Evolutionary conservation across 2,888 invertebrate genomes (phyloP), one percentile per base, ranked within the genome.

Genomic region (Cheilosia scutellata): DNA sequence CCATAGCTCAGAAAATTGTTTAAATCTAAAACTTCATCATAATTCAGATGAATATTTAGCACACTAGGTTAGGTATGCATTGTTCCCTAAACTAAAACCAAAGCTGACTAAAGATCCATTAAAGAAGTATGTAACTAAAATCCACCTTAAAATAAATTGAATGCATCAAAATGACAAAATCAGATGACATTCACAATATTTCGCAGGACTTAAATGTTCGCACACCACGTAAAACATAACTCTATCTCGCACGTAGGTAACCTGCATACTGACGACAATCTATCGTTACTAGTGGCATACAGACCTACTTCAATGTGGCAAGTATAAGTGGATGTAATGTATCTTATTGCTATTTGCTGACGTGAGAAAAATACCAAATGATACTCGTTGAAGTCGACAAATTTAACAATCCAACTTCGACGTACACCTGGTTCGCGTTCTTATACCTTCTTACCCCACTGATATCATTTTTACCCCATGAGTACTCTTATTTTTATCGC

Each of bases 321-420:
- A 58, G 37, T 72, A 29, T 72, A 51, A 60, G 60, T 72, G 71
- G 71, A 58, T 72, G 72, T 72, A 60, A 72, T 72, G 72, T 62
- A 72, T 60, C 51, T 60, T 40, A 62, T 72, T 53, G 49, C 51
- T 72, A 37, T 51, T 72, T 42, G 49, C 51, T 72, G 51, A 58
- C 72, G 72, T 72, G 72, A 62, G 37, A 37, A 62, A 58, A 72
- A 72, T 72, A 62, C 60, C 9, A 62, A 72, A 20, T 49, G 40
- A 16, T 16, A 37, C 11, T 60, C 29, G 60, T 29, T 72, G 13
- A 51, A 51, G 27, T 72, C 51, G 60, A 42, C 60, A 51, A 60
- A 72, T 60, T 72, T 62, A 29, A 62, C 60, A 72, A 62, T 60
- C 60, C 51, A 62, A 60, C 33, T 49, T 72, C 40, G 40, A 60